Evolutionary conservation across 2,113 vertebrate species (phyloP).

Genomic region (Epinephelus fuscoguttatus): DNA sequence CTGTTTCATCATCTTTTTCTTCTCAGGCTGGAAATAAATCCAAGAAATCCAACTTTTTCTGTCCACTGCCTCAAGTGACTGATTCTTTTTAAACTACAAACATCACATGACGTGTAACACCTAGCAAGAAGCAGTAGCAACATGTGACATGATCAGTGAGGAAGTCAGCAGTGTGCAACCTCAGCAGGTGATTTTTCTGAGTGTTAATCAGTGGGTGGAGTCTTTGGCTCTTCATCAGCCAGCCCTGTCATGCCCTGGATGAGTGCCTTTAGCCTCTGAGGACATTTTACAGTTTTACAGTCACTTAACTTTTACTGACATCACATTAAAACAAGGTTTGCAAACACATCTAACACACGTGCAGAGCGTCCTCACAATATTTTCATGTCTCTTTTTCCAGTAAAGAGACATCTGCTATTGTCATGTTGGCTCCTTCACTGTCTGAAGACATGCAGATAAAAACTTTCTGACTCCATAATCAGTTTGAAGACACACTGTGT

Average conservation of each 20-base stretch:
- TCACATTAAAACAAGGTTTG: neutral
- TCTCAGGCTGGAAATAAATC: neutral
- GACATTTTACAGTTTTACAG: neutral
- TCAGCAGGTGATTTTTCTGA: constrained; percentile 1
- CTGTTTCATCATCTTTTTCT: neutral
- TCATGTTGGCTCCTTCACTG: neutral
- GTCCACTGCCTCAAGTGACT: neutral
- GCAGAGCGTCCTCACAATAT: neutral
- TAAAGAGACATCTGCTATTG: neutral
- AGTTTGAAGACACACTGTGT: neutral
- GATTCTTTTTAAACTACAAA: neutral
- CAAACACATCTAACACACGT: neutral
- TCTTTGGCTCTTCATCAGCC: neutral
- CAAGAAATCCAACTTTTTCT: neutral
- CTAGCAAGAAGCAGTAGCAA: neutral
- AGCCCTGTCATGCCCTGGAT: no score
- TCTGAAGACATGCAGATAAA: neutral
- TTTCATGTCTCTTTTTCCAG: neutral
- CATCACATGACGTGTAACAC: neutral
- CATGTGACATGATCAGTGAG: neutral
- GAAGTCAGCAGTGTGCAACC: neutral
- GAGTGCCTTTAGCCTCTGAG: neutral
- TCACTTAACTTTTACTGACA: neutral
- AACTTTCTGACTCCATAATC: neutral
- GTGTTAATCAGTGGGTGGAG: neutral